Base-by-base conservation (phyloP, 2,888 invertebrate genomes). In the Aphrophora alni region DNA sequence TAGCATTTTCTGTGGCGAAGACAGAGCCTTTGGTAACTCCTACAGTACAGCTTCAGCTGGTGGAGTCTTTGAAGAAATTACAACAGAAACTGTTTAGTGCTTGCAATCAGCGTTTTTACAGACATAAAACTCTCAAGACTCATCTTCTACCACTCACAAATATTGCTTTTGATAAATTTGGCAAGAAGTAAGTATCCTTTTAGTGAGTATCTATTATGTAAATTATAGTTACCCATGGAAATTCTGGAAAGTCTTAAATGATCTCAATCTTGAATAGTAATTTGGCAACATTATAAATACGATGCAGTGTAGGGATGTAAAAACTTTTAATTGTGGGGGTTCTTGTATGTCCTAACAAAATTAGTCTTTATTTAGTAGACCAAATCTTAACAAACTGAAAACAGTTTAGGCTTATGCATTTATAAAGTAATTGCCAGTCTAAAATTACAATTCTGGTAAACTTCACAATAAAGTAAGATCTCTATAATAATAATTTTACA, bases 91-190 rank as follows among this genome's bases (percentile, higher is more conserved):
- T 92, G 82, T 91, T 91, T 84, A 92, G 92, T 84, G 90, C 90
- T 81, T 90, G 90, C 1, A 91, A 91, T 38, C 92, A 92, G 87
- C 89, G 91, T 85, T 94, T 92, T 87, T 92, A 92, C 87, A 91
- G 92, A 84, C 92, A 92, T 89, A 92, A 92, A 87, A 91, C 91
- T 0, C 87, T 94, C 83, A 90, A 91, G 86, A 91, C 93, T 0
- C 94, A 95, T 86, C 90, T 93, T 21, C 88, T 94, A 83, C 94
- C 94, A 0, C 88, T 95, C 44, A 94, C 94, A 5, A 94, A 94
- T 85, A 92, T 94, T 27, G 92, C 92, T 59, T 92, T 94, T 85
- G 93, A 94, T 87, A 93, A 93, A 87, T 89, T 89, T 85, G 94
- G 94, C 14, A 90, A 90, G 83, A 91, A 89, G 93, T 92, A 87